These are phyloP conservation scores for Chlorospingus semifuscus DNA, from an alignment of 2,797 vertebrate genomes.

Conservation along the genomic window DNA sequence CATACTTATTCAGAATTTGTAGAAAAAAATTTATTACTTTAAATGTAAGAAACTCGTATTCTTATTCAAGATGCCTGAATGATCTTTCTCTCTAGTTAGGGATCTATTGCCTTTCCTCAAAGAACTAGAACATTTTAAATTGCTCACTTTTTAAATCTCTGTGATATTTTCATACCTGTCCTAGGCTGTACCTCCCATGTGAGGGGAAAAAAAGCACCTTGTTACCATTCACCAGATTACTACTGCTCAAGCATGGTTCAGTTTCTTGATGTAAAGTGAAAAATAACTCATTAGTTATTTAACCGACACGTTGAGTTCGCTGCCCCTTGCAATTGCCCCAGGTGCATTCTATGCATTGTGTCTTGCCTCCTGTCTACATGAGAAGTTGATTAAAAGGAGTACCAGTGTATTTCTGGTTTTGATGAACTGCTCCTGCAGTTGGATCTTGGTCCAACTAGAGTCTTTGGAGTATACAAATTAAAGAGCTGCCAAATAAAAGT, in stretches of 20 bases:
- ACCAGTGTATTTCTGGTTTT: background rate
- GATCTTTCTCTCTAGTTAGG: background rate
- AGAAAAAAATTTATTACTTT: background rate
- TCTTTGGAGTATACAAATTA: background rate
- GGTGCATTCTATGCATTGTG: background rate
- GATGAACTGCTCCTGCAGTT: background rate
- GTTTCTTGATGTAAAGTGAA: background rate
- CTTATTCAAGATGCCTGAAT: background rate
- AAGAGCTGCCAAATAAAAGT: background rate
- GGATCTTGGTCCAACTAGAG: background rate
- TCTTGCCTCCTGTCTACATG: background rate
- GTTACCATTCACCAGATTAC: background rate
- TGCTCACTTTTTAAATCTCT: background rate
- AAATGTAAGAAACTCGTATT: background rate
- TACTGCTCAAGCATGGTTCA: background rate
- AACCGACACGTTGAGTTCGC: rapidly evolving
- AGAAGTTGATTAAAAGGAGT: background rate
- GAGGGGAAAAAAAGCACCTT: background rate
- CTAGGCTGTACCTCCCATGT: background rate
- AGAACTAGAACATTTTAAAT: background rate
- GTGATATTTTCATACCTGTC: background rate
- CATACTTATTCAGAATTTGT: background rate
- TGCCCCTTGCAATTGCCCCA: background rate
- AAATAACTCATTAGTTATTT: background rate
- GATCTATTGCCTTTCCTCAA: background rate